Percentiles rank a stretch among this genome's conserved stretches.
phyloP scores from a whole-genome alignment of 2,797 vertebrate species.

The Trachops cirrhosus region DNA sequence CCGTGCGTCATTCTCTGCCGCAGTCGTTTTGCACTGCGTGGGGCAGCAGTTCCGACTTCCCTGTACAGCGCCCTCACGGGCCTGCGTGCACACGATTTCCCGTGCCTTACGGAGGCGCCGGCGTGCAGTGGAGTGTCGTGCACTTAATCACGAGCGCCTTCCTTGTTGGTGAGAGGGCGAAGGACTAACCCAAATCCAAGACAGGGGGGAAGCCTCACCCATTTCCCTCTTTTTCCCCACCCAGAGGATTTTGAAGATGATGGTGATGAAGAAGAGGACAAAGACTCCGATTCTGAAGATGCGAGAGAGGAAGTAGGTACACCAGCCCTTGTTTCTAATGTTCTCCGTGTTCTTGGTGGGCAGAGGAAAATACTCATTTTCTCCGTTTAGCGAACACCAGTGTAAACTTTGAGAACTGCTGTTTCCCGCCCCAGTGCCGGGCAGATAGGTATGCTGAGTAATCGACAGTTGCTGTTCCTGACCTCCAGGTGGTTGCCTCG shows the following conservation, averaged over 20 bases:
- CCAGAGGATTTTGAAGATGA: slow-evolving; percentile 85
- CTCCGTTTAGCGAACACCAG: background rate
- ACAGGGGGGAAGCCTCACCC: background rate
- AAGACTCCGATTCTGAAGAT: slow-evolving; percentile 81
- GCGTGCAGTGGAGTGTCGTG: fast-evolving
- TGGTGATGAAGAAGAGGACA: slow-evolving; percentile 84
- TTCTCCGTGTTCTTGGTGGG: fast-evolving
- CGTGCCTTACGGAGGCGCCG: fast-evolving
- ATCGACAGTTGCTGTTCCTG: background rate
- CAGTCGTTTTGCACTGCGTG: background rate
- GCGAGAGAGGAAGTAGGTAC: slow-evolving; percentile 86
- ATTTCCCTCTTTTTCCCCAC: slow-evolving; percentile 28
- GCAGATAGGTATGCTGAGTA: background rate
- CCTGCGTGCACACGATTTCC: fast-evolving
- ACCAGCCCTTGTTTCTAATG: background rate
- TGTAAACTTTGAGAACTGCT: background rate
- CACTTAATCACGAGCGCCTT: background rate
- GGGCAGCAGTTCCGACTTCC: background rate
- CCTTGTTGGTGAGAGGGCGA: background rate
- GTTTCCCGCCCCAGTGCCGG: background rate
- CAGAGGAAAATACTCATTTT: background rate
- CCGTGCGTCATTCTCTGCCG: background rate
- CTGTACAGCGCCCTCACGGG: fast-evolving
- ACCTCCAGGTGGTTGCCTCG: background rate
- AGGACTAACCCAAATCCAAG: background rate